These are phyloP conservation scores for Aleiodes testaceus DNA, from an alignment of 2,888 invertebrate species.

Conservation along the genomic window DNA sequence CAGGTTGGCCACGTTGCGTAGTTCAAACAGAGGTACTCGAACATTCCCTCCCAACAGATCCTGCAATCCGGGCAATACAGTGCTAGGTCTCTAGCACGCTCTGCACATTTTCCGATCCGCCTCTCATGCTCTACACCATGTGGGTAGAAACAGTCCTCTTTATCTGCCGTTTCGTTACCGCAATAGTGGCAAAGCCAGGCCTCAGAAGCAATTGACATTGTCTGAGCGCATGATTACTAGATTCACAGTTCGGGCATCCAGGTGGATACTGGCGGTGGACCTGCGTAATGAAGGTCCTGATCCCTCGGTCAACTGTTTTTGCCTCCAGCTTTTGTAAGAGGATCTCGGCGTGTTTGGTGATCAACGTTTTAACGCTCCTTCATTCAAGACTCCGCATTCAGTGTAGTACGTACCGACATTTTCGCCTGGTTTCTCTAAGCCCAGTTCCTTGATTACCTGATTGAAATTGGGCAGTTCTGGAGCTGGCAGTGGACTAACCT, in stretches of 20 bases:
- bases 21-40: conserved; percentile 36
- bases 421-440: too few relatives aligned
- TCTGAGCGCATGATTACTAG: not conserved
- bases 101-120: conserved; percentile 33
- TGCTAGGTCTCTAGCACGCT: conserved; percentile 2
- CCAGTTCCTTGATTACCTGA: too few relatives aligned
- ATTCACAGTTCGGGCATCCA: conserved; percentile 39
- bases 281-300: too few relatives aligned
- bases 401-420: too few relatives aligned
- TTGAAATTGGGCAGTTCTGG: too few relatives aligned
- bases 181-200: conserved; percentile 34
- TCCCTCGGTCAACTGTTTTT: conserved; percentile 23
- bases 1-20: conserved; percentile 37
- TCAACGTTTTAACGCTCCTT: too few relatives aligned
- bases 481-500: too few relatives aligned
- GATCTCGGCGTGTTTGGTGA: too few relatives aligned
- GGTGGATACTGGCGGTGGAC: conserved; percentile 18
- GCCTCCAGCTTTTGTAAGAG: too few relatives aligned
- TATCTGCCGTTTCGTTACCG: conserved; percentile 31
- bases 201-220: conserved; percentile 32
- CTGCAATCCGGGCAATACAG: conserved; percentile 41
- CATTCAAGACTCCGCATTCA: too few relatives aligned
- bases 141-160: conserved; percentile 35
- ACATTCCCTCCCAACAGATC: conserved; percentile 27
- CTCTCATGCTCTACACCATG: conserved; percentile 42